Evolutionary conservation across 2,797 vertebrate species (phyloP).

Genomic region (Rhinoraja longicauda): DNA sequence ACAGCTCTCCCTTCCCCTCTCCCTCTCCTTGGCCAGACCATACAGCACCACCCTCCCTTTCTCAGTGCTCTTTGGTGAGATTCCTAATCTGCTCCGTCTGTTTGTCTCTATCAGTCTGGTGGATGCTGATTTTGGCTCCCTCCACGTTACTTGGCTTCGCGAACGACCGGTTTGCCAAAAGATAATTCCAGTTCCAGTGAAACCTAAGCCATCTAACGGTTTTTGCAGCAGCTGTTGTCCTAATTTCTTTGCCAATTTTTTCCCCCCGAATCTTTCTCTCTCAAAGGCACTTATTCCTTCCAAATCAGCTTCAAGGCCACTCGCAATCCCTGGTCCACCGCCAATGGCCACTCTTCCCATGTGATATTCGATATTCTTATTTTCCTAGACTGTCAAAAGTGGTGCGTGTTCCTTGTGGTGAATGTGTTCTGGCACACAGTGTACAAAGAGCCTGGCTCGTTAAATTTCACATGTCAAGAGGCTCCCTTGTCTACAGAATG

Average conservation of each 20-base stretch:
- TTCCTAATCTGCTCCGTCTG: conserved; percentile 1
- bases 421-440: background rate
- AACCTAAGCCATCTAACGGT: background rate
- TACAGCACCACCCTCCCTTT: background rate
- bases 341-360: background rate
- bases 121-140: background rate
- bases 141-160: background rate
- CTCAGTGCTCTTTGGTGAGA: background rate
- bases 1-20: background rate
- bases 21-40: background rate
- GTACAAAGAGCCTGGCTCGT: background rate
- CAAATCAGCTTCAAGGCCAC: background rate
- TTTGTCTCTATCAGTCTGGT: conserved; percentile 29
- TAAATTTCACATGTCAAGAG: background rate
- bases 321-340: background rate
- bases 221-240: conserved; percentile 32
- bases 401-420: background rate
- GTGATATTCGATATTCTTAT: background rate
- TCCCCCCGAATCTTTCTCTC: background rate
- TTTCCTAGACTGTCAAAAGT: background rate
- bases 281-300: conserved; percentile 1
- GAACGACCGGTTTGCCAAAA: conserved; percentile 20
- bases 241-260: conserved; percentile 21
- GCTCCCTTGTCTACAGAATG: background rate
- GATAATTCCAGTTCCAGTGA: conserved; percentile 31